Conservation (phyloP, 2,888 invertebrate genomes). For the Melinopterus prodromus region DNA sequence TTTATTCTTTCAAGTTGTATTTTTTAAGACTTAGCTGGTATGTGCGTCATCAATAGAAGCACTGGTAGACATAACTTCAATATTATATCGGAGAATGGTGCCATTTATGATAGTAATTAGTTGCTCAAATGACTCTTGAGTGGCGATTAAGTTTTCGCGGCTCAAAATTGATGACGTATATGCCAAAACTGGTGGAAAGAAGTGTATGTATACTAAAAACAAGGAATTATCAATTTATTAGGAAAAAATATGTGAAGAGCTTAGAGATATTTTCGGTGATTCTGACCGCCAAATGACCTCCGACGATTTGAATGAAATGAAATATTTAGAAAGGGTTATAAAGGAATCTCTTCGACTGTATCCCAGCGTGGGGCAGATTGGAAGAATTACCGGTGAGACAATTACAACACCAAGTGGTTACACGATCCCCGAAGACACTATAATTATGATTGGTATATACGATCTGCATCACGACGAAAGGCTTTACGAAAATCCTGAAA, state of each 20-base stretch:
- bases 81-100: too few species aligned
- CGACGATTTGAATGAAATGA: slow-evolving; percentile 64
- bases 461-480: slow-evolving; percentile 71
- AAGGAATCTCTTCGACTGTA: slow-evolving; percentile 71
- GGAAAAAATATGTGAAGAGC: slow-evolving; percentile 12
- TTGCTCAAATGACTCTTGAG: too few species aligned
- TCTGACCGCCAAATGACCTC: neutral
- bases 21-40: too few species aligned
- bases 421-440: slow-evolving; percentile 62
- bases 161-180: too few species aligned
- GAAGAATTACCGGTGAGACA: slow-evolving; percentile 57
- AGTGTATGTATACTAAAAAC: neutral
- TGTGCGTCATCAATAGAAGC: too few species aligned
- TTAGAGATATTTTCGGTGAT: slow-evolving; percentile 6
- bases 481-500: slow-evolving; percentile 71
- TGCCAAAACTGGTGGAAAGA: too few species aligned
- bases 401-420: slow-evolving; percentile 47
- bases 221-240: neutral
- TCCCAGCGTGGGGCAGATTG: slow-evolving; percentile 73
- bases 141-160: too few species aligned
- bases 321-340: slow-evolving; percentile 71
- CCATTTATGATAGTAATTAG: too few species aligned
- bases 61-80: too few species aligned
- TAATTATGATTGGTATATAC: slow-evolving; percentile 66
- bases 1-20: neutral